Percentiles rank a stretch among this genome's conserved stretches.
Evolutionary conservation across 2,797 vertebrate species (phyloP).

Genomic region (Falco peregrinus): DNA sequence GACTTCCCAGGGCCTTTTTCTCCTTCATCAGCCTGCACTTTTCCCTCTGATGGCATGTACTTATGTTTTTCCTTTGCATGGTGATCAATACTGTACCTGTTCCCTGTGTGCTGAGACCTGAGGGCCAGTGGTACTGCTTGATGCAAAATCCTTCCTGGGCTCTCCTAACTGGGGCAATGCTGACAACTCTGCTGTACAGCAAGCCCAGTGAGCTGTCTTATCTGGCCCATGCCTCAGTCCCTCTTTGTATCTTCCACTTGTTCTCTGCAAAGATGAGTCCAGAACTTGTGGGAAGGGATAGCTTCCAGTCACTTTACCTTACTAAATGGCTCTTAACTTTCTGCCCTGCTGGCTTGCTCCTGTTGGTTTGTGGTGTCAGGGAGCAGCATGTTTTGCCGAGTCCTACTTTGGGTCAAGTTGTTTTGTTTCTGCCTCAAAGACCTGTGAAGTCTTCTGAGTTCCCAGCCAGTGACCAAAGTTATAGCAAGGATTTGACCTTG

Average conservation of each 20-base stretch:
- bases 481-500: not conserved
- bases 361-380: not conserved
- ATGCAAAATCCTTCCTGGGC: not conserved
- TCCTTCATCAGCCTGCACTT: not conserved
- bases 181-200: not conserved
- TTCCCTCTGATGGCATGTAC: not conserved
- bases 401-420: not conserved
- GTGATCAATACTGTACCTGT: not conserved
- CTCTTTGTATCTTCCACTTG: not conserved
- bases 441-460: not conserved
- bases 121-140: not conserved
- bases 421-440: not conserved
- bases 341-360: not conserved
- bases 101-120: not conserved
- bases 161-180: not conserved
- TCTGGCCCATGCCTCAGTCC: not conserved
- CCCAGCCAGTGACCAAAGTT: not conserved
- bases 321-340: not conserved
- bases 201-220: not conserved
- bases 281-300: not conserved
- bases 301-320: not conserved
- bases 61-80: rapidly evolving
- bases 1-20: not conserved
- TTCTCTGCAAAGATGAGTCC: not conserved
- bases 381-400: not conserved